These are phyloP conservation scores for Hormaphis cornu DNA, from an alignment of 1,140 invertebrate species.

Conservation along the genomic window DNA sequence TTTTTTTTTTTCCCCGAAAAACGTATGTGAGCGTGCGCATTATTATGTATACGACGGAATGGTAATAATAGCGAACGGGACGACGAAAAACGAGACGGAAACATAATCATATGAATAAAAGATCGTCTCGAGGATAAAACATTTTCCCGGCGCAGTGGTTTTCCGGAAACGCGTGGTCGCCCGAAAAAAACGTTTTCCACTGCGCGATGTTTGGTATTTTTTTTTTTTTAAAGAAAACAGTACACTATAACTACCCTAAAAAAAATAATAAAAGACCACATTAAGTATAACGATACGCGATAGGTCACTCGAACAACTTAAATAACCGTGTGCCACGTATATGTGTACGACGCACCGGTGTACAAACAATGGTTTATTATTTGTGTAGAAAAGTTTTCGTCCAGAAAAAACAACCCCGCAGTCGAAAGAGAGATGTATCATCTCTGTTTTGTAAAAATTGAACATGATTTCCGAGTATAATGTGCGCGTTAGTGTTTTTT, in stretches of 20 bases:
- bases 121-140: constrained; percentile 23
- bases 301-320: constrained; percentile 19
- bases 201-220: background rate
- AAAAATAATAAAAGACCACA: too few relatives aligned
- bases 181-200: background rate
- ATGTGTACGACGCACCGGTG: too few relatives aligned
- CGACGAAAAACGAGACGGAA: background rate
- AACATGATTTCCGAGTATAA: background rate
- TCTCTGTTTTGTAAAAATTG: background rate
- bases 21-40: background rate
- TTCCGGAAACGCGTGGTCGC: background rate
- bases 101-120: constrained; percentile 29
- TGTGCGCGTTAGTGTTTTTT: too few relatives aligned
- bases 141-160: background rate
- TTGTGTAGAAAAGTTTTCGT: background rate
- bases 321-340: background rate
- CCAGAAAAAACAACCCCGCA: background rate
- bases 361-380: constrained; percentile 6
- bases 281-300: constrained; percentile 17
- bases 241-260: too few relatives aligned
- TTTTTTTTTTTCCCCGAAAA: too few relatives aligned
- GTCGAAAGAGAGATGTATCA: background rate
- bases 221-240: background rate
- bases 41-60: background rate
- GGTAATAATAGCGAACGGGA: background rate